phyloP scores from a whole-genome alignment of 92 coral and sea anemone genomes.

The Phenganax marumi region DNA sequence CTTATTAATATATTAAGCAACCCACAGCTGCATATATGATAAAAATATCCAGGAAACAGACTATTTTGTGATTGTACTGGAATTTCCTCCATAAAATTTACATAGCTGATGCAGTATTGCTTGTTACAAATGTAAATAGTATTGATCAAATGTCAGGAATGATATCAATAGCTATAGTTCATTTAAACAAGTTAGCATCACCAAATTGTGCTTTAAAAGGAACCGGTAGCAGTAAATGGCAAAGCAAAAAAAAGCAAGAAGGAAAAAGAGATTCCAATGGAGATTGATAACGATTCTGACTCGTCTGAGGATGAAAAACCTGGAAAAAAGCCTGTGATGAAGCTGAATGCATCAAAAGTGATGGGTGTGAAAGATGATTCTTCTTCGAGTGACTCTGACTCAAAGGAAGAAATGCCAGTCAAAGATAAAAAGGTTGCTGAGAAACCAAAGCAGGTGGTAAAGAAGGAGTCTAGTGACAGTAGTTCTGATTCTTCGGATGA shows the following conservation, averaged over 20 bases:
- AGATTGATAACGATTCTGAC: constrained; percentile 19
- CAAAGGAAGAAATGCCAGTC: not conserved
- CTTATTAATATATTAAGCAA: too few species aligned
- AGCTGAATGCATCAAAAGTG: constrained; percentile 44
- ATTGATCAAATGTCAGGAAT: too few species aligned
- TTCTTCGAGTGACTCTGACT: constrained; percentile 35
- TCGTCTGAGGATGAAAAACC: constrained; percentile 30
- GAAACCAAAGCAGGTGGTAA: not conserved
- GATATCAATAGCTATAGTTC: too few species aligned
- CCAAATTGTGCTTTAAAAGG: constrained; percentile 10
- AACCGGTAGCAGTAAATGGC: constrained; percentile 25
- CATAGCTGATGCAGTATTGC: not conserved
- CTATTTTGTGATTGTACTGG: not conserved
- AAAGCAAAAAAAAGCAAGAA: constrained; percentile 31
- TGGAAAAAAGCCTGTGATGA: constrained; percentile 18
- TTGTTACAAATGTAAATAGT: too few species aligned
- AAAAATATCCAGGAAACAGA: too few species aligned
- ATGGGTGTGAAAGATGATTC: constrained; percentile 47
- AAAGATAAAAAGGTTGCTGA: not conserved
- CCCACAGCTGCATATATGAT: too few species aligned
- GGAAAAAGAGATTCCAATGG: constrained; percentile 27
- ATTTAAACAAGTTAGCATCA: not conserved
- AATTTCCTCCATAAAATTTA: not conserved
- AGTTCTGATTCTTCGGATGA: constrained; percentile 52
- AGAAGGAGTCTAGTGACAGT: constrained; percentile 43